Base-by-base conservation (phyloP, 2,113 vertebrate species). In the Muntiacus reevesi region DNA sequence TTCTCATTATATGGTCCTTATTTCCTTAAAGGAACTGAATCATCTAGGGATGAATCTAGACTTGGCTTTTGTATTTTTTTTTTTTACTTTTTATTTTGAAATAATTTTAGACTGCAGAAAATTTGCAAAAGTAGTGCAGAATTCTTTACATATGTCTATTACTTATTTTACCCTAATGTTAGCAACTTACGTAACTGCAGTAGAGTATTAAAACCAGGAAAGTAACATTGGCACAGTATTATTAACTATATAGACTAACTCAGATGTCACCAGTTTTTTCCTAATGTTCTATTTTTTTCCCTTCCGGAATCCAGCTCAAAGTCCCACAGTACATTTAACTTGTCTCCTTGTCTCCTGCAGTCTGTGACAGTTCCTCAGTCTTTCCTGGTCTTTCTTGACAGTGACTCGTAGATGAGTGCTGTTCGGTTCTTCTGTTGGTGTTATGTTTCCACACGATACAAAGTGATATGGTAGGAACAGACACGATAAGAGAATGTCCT, bases 71-170 rank as follows among this genome's bases (percentile, higher is more conserved):
- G 83, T 88, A 13, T 30, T 52, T 36, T 91, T 54, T 50, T 54
- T 62, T 54, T 52, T 86, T 36, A 60, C 17, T 52, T 87, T 81
- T 89, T 40, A 89, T 84, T 91, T 95, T 64, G n/a, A 91, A 91
- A 50, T 92, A 59, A 64, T 89, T 97, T 91, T 67, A 92, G 62
- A 60, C 43, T 82, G 91, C 54, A 76, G 59, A 81, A 93, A 89
- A 88, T 7, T 64, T 95, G 40, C 40, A 88, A 45, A 95, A 84
- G 43, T n/a, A 87, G 25, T 55, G 12, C 74, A 60, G 59, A 96
- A 59, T 86, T 95, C 52, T 78, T 94, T 52, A 79, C 8, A 28
- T 47, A 9, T n/a, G 7, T 6, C 40, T 16, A 93, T 89, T 6
- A 14, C 6, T 76, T 89, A 81, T 76, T 43, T 96, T 84, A 95